Base-by-base conservation (phyloP, 2,888 invertebrate species). In the Drosophila peninsularis region DNA sequence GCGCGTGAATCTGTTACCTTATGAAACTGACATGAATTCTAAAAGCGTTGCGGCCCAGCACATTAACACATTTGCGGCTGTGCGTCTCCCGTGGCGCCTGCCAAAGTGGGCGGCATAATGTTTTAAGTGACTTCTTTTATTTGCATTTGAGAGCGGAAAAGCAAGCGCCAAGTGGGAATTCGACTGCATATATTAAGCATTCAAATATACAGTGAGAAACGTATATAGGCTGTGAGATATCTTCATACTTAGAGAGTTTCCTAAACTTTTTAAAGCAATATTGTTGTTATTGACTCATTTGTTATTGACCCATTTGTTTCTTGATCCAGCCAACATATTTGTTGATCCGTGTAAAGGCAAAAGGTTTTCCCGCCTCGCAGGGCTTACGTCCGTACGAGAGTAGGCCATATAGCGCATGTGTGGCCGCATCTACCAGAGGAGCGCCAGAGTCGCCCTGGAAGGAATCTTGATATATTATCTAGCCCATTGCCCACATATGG, bases 381-480 rank as follows among this genome's bases (percentile, higher is more conserved):
- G 83, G 64, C 0, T 14, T 52, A 13, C 81, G 72, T 17, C 91
- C 91, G 63, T 92, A 92, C 0, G 92, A 92, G 0, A 92, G 85
- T 11, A 92, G 19, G 7, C 92, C 92, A 9, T 86, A 80, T 13
- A 91, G 69, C 5, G 53, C 41, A 0, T 70, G 73, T 0, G 80
- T 65, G 7, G 83, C 65, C 0, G 55, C 47, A 61, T 82, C 82
- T 0, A 91, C 69, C 36, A 92, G 58, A n/a, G 92, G 91, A n/a
- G 90, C 91, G 6, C 92, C 92, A 1, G 92, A 92, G 60, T 92
- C 92, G 21, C 92, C 92, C 92, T 91, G 36, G 0, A 72, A 55
- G 14, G 4, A 44, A 50, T 1, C 5, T 10, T 5, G 7, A 9
- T 14, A 36, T 34, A 34, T 32, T 34, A 13, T 13, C 13, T 9